Percentiles rank a stretch among this genome's conserved stretches.
phyloP scores from a whole-genome alignment of 2,888 invertebrate genomes.

The Thecocarcelia acutangulata region DNA sequence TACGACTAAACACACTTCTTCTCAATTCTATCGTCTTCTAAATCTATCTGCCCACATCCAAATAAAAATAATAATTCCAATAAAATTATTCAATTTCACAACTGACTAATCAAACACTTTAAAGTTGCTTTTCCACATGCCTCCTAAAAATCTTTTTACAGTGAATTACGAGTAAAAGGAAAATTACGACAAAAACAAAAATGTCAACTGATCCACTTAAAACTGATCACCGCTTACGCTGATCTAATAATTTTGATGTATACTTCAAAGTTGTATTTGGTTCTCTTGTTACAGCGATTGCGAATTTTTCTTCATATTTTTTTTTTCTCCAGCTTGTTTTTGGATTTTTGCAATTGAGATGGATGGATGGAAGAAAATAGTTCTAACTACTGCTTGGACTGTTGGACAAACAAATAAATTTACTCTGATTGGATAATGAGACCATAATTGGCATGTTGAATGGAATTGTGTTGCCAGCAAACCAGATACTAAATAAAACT shows the following conservation, averaged over 20 bases:
- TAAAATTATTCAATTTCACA: slow-evolving; percentile 41
- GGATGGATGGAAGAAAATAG: slow-evolving; percentile 49
- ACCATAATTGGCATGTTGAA: slow-evolving; percentile 82
- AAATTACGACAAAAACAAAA: neutral
- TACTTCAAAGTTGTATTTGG: slow-evolving; percentile 52
- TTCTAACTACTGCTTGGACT: slow-evolving; percentile 67
- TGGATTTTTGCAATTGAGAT: slow-evolving; percentile 52
- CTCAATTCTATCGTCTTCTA: slow-evolving; percentile 9
- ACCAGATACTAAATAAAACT: slow-evolving; percentile 76
- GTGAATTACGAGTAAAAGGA: slow-evolving; percentile 12
- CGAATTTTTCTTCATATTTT: slow-evolving; percentile 4
- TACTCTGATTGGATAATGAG: slow-evolving; percentile 82
- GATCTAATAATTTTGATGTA: slow-evolving; percentile 67
- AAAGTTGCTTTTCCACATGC: slow-evolving; percentile 55
- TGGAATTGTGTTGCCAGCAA: slow-evolving; percentile 82
- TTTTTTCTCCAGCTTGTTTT: slow-evolving; percentile 14
- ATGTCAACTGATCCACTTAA: slow-evolving; percentile 56
- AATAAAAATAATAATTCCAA: slow-evolving; percentile 38
- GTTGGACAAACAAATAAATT: slow-evolving; percentile 81
- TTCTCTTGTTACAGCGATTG: slow-evolving; percentile 33
- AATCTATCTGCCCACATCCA: slow-evolving; percentile 43
- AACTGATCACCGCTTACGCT: slow-evolving; percentile 48
- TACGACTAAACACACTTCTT: slow-evolving; percentile 17
- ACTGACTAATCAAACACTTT: slow-evolving; percentile 48
- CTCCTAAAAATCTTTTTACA: slow-evolving; percentile 24